Percentiles rank a stretch among this genome's conserved stretches.
phyloP scores from a whole-genome alignment of 1,140 invertebrate species.

The Pseudomyrmex cubaensis region DNA sequence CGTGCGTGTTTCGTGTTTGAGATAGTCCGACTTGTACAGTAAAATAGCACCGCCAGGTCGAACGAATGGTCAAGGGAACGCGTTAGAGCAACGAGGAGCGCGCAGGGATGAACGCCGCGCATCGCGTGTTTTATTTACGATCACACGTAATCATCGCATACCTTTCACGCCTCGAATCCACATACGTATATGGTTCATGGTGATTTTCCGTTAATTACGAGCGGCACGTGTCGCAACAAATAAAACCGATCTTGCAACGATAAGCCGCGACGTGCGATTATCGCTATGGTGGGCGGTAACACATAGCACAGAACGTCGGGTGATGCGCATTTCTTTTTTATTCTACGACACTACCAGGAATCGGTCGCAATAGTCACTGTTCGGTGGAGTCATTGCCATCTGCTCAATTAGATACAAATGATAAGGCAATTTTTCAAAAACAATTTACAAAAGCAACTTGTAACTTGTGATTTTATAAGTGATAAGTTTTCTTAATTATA shows the following conservation, averaged over 20 bases:
- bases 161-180: constrained; percentile 50
- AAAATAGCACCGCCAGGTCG: constrained; percentile 72
- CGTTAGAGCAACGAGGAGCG: constrained; percentile 40
- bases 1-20: constrained; percentile 76
- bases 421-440: too few species aligned
- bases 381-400: not conserved
- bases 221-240: constrained; percentile 34
- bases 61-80: constrained; percentile 71
- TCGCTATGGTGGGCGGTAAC: not conserved
- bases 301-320: too few species aligned
- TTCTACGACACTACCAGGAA: not conserved
- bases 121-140: constrained; percentile 62
- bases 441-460: not conserved
- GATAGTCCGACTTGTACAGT: constrained; percentile 64
- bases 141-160: constrained; percentile 66
- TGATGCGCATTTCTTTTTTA: not conserved
- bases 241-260: constrained; percentile 44
- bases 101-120: constrained; percentile 66
- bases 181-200: constrained; percentile 44
- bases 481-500: not conserved
- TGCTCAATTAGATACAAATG: not conserved
- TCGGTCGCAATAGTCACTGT: not conserved
- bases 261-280: constrained; percentile 33
- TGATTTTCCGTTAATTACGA: constrained; percentile 71
- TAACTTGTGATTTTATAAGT: not conserved